phyloP scores from a whole-genome alignment of 2,797 vertebrate species.

The Odontamblyopus rebecca region DNA sequence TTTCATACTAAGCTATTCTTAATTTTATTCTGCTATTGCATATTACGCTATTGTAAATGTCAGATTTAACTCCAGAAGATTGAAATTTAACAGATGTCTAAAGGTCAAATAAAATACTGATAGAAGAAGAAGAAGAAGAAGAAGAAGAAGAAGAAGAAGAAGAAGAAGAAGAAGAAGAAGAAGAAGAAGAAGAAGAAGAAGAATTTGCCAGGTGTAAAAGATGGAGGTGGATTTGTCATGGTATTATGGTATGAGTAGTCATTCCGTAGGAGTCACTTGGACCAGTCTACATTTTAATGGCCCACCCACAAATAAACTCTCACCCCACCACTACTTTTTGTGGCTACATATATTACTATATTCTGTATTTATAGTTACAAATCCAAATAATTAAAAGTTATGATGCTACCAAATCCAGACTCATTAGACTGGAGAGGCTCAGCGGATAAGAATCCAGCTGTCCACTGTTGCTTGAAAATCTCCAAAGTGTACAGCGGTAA shows the following conservation, averaged over 20 bases:
- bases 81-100: background rate
- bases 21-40: too few relatives aligned
- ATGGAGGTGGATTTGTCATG: conserved; percentile 71
- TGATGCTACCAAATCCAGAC: background rate
- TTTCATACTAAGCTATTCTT: too few relatives aligned
- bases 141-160: conserved; percentile 28
- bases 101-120: conserved; percentile 5
- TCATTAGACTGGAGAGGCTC: conserved; percentile 14
- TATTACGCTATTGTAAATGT: too few relatives aligned
- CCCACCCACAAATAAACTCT: conserved; percentile 30
- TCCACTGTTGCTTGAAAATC: conserved; percentile 8
- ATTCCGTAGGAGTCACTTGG: conserved; percentile 71
- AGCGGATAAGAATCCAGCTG: conserved; percentile 3
- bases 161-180: conserved; percentile 24
- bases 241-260: conserved; percentile 66
- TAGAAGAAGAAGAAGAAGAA: conserved; percentile 24
- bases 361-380: background rate
- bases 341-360: background rate
- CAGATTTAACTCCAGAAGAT: background rate
- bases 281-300: conserved; percentile 45
- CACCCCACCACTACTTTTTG: background rate
- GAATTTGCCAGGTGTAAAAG: conserved; percentile 64
- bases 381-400: background rate
- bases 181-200: conserved; percentile 25
- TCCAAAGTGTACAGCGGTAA: conserved; percentile 15